Evolutionary conservation across 2,113 vertebrate species (phyloP).

Genomic region (Syrrhaptes paradoxus): DNA sequence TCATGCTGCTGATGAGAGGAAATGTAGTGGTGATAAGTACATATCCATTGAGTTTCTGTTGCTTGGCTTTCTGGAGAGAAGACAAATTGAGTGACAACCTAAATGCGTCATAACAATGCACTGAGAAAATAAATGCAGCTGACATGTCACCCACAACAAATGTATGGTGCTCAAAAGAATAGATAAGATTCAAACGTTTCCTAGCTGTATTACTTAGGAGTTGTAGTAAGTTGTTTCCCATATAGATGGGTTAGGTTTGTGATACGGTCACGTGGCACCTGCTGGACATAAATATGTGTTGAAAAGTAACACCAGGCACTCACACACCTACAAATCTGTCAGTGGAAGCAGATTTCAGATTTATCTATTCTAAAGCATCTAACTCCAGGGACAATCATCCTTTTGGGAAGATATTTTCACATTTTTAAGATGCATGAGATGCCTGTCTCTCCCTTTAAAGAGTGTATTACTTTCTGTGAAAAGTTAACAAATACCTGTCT

Average conservation of each 20-base stretch:
- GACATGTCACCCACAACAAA: not conserved
- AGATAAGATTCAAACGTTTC: not conserved
- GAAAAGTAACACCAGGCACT: not conserved
- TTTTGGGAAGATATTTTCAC: not conserved
- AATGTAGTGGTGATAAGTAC: not conserved
- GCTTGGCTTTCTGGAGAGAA: not conserved
- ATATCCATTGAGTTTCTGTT: constrained; percentile 38
- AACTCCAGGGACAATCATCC: not conserved
- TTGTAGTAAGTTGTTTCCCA: not conserved
- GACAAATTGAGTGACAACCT: constrained; percentile 11
- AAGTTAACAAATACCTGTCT: not conserved
- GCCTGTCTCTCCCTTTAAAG: not conserved
- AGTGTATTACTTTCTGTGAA: not conserved
- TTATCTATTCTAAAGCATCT: not conserved
- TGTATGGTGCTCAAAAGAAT: not conserved
- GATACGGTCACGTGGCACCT: not conserved
- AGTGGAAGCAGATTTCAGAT: not conserved
- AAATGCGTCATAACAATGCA: not conserved
- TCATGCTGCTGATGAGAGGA: constrained; percentile 13
- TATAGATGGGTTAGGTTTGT: not conserved
- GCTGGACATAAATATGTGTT: not conserved
- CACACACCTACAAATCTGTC: not conserved
- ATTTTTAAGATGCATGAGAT: not conserved
- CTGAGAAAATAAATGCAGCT: not conserved
- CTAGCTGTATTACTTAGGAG: not conserved